phyloP scores from a whole-genome alignment of 2,888 invertebrate species.

The Calameuta filiformis region DNA sequence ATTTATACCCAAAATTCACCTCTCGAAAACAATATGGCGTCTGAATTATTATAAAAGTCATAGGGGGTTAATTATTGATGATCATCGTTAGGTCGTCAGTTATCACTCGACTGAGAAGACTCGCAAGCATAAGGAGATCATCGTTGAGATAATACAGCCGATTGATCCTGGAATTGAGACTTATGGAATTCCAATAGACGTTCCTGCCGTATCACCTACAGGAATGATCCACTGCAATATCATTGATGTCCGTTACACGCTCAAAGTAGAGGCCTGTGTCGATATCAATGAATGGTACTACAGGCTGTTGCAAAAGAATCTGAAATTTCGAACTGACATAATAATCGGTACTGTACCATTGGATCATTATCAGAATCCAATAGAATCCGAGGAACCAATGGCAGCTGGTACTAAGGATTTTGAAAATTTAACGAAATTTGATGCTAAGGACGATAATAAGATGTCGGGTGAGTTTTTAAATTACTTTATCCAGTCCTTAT shows the following conservation, averaged over 20 bases:
- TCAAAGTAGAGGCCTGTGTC: conserved; percentile 57
- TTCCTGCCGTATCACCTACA: conserved; percentile 61
- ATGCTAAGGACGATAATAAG: background rate
- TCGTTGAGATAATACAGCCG: conserved; percentile 52
- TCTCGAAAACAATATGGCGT: background rate
- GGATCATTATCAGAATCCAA: conserved; percentile 50
- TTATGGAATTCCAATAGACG: conserved; percentile 45
- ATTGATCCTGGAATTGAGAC: conserved; percentile 33
- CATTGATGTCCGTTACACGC: conserved; percentile 58
- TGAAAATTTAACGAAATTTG: background rate
- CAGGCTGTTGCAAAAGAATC: conserved; percentile 55
- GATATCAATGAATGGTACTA: conserved; percentile 57
- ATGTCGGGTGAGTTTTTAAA: background rate
- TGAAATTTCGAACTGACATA: conserved; percentile 48
- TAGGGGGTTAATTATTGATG: background rate
- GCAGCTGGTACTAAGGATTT: background rate
- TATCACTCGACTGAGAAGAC: conserved; percentile 52
- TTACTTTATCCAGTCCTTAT: background rate
- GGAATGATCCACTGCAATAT: conserved; percentile 56
- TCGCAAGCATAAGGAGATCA: conserved; percentile 55
- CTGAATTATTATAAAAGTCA: background rate
- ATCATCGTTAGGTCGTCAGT: conserved; percentile 41
- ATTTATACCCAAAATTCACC: background rate
- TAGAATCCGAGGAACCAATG: conserved; percentile 7
- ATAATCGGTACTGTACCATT: conserved; percentile 53